A percentile compares a stretch with the other conserved stretches of the same genome.
Evolutionary conservation across 92 coral and sea anemone genomes (phyloP).

Genomic region (Siderastrea radians): DNA sequence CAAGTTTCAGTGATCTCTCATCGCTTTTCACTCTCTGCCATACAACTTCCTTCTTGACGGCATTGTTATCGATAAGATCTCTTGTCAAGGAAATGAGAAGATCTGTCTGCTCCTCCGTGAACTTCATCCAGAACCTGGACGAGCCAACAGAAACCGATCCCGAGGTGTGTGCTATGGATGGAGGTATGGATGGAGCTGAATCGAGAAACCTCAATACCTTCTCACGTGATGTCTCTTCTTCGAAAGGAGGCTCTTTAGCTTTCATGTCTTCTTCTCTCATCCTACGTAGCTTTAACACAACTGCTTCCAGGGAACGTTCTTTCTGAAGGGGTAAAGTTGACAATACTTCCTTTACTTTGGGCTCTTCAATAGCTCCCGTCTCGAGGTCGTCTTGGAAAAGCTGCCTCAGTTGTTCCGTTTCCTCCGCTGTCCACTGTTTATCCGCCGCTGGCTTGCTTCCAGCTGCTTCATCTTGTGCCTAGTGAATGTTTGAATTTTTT

Average conservation of each 20-base stretch:
- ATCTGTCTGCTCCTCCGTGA: constrained; percentile 34
- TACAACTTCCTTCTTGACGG: constrained; percentile 42
- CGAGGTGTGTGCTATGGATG: background rate
- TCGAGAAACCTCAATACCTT: background rate
- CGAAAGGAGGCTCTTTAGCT: constrained; percentile 50
- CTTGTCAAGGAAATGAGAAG: constrained; percentile 4
- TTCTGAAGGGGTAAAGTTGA: constrained; percentile 40
- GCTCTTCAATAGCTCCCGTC: constrained; percentile 60
- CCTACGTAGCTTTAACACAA: constrained; percentile 46
- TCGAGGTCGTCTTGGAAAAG: constrained; percentile 42
- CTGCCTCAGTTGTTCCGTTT: constrained; percentile 28
- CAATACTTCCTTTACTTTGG: constrained; percentile 50
- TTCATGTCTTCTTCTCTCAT: constrained; percentile 35
- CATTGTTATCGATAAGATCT: constrained; percentile 19
- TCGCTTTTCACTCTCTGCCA: constrained; percentile 44
- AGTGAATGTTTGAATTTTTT: background rate
- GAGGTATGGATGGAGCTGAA: background rate
- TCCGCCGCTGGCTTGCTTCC: constrained; percentile 2
- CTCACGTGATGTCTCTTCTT: background rate
- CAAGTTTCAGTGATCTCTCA: background rate
- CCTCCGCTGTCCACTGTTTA: background rate
- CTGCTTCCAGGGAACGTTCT: constrained; percentile 58
- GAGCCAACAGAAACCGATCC: background rate
- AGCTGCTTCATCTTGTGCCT: background rate
- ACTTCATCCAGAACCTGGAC: constrained; percentile 30